phyloP scores from a whole-genome alignment of 2,113 vertebrate species.

The Ibidorhyncha struthersii region DNA sequence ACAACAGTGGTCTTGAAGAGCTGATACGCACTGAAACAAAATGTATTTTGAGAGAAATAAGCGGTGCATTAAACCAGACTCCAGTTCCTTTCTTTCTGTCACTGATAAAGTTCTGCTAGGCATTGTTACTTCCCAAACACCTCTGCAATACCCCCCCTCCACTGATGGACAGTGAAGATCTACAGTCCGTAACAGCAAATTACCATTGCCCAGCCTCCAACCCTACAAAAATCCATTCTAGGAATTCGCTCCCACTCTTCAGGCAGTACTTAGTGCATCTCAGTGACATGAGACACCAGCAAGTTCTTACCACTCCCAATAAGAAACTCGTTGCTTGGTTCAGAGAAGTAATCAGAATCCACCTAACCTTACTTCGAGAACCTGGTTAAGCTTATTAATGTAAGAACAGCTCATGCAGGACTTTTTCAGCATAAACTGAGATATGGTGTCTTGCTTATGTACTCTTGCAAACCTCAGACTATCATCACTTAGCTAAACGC shows the following conservation, averaged over 20 bases:
- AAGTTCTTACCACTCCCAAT: neutral
- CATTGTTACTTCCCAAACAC: neutral
- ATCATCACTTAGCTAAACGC: neutral
- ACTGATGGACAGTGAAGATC: neutral
- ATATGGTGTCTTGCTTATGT: neutral
- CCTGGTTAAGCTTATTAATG: conserved; percentile 21
- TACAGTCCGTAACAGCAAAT: neutral
- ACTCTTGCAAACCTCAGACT: neutral
- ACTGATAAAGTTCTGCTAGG: neutral
- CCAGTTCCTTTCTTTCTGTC: neutral
- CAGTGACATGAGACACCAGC: neutral
- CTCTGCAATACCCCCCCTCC: neutral
- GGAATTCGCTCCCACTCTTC: neutral
- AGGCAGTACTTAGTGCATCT: neutral
- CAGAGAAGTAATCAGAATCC: neutral
- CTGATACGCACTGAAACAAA: neutral
- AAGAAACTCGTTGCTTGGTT: neutral
- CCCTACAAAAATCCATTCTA: neutral
- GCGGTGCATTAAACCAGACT: neutral
- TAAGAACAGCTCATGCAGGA: conserved; percentile 11
- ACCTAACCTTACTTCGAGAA: neutral
- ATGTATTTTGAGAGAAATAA: neutral
- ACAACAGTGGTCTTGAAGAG: neutral
- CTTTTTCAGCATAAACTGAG: neutral
- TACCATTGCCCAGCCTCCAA: neutral